Percentiles rank a stretch among this genome's conserved stretches.
Evolutionary conservation across 2,888 invertebrate species (phyloP).

Genomic region (Mayetiola destructor): DNA sequence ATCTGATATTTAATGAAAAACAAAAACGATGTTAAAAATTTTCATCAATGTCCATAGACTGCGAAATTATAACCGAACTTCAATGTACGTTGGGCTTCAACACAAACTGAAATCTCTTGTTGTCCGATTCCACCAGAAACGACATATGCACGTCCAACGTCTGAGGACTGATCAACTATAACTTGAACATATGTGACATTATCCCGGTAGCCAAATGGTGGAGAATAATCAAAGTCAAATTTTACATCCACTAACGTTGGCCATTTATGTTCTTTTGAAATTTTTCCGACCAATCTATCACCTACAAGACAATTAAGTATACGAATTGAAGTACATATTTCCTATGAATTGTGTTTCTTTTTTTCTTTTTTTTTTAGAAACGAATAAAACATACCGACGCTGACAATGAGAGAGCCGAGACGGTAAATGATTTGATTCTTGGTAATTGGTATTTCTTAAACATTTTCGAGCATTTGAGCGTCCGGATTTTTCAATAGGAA

Average conservation of each 20-base stretch:
- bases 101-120: constrained; percentile 23
- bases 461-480: neutral
- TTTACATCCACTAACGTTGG: constrained; percentile 25
- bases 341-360: no score
- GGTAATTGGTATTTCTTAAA: neutral
- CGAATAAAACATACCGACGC: neutral
- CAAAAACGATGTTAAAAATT: neutral
- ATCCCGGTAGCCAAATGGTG: constrained; percentile 22
- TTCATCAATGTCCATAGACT: constrained; percentile 24
- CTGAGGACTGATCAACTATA: constrained; percentile 26
- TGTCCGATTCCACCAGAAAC: constrained; percentile 28
- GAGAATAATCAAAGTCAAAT: constrained; percentile 26
- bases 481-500: neutral
- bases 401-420: no score
- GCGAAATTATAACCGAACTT: constrained; percentile 28
- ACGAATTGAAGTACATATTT: no score
- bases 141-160: no score
- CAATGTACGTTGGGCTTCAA: constrained; percentile 25
- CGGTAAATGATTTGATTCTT: neutral
- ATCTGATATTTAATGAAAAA: neutral
- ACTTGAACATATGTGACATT: constrained; percentile 27
- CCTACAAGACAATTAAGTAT: no score
- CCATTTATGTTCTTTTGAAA: constrained; percentile 24
- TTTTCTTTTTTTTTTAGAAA: no score
- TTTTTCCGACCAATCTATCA: constrained; percentile 25